phyloP scores from a whole-genome alignment of 2,888 invertebrate genomes.

The Ornithoptera alexandrae region DNA sequence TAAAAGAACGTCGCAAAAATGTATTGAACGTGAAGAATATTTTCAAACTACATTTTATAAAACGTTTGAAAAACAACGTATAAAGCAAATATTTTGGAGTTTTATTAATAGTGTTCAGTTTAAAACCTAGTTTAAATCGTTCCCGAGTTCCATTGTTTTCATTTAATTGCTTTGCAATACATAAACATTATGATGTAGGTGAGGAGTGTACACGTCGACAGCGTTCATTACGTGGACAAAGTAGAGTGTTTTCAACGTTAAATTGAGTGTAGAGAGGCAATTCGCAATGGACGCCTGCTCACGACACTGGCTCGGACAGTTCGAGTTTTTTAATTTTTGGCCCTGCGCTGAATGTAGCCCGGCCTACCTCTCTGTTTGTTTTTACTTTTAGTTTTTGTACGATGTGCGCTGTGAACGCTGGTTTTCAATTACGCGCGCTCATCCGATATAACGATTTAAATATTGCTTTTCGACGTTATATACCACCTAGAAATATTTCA shows the following conservation, averaged over 20 bases:
- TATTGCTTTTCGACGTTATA: conserved; percentile 21
- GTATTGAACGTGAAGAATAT: background rate
- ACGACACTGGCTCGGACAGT: conserved; percentile 63
- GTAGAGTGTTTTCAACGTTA: conserved; percentile 73
- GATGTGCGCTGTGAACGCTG: conserved; percentile 32
- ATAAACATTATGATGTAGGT: conserved; percentile 49
- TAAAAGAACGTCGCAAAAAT: no score
- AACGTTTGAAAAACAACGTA: background rate
- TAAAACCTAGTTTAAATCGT: conserved; percentile 13
- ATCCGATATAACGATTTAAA: conserved; percentile 27
- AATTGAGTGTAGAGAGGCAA: conserved; percentile 76
- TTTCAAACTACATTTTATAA: background rate
- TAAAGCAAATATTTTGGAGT: background rate
- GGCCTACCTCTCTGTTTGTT: conserved; percentile 46
- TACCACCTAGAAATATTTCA: conserved; percentile 3
- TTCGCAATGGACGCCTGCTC: conserved; percentile 64
- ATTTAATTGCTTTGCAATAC: conserved; percentile 29
- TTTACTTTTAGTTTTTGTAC: conserved; percentile 43
- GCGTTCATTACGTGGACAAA: conserved; percentile 73
- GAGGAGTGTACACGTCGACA: conserved; percentile 42
- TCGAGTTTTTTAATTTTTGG: conserved; percentile 72
- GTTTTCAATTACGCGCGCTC: conserved; percentile 49
- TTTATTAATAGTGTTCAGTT: background rate
- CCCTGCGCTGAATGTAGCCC: conserved; percentile 42
- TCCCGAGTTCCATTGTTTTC: conserved; percentile 10